Base-by-base conservation (phyloP, 2,888 invertebrate species). In the Athalia rosae region DNA sequence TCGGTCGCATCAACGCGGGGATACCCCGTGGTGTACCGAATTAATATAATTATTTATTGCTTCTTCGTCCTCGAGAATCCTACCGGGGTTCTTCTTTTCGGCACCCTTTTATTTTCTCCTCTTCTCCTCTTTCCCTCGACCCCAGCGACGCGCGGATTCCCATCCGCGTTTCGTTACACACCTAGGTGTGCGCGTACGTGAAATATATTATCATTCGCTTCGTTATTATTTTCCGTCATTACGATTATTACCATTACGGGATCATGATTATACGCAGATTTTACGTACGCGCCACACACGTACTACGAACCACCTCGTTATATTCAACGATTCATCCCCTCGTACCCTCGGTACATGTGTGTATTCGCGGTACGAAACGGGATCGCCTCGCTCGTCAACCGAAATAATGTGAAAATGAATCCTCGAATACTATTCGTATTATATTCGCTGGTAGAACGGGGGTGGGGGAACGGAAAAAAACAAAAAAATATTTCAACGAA, bases 1-100 rank as follows among this genome's bases (percentile, higher is more conserved):
- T 3, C 79, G 80, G 76, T 63, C 77, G 78, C 80, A 80, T 82
- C 82, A 82, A 81, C 80, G 28, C n/a, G n/a, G n/a, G 80, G 78
- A 77, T 81, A 77, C 79, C 80, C 83, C 79, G 81, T 79, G 79
- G 83, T 81, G 83, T 74, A 50, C 73, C 79, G 81, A 83, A 84
- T 84, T 84, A 84, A 83, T 82, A 80, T 81, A 82, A 83, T 84
- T 84, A 84, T 83, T 83, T 83, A 81, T 63, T 74, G 73, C 73
- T 69, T 63, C 61, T 79, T 47, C 74, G 59, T 15, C 48, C 48
- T 58, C 8, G 71, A 15, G 4, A 28, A 3, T 4, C 50, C 8
- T 3, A 15, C 48, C 62, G n/a, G 7, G 7, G n/a, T 58, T 6
- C 5, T 64, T 47, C 47, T 64, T 28, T 8, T 28, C 50, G 53